These are phyloP conservation scores for Sebastes reedi DNA, from an alignment of 2,797 vertebrate genomes.

Conservation along the genomic window DNA sequence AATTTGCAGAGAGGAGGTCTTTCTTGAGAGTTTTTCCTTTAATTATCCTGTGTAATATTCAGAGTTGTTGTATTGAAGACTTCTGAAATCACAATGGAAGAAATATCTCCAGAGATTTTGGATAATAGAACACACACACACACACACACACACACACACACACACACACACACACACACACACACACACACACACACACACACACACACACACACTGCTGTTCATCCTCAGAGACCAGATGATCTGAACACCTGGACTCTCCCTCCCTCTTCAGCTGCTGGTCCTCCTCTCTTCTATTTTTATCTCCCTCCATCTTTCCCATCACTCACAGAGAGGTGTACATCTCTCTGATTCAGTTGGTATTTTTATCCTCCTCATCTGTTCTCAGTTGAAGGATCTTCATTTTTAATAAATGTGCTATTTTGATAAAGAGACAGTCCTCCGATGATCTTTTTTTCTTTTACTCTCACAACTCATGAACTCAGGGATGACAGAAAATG, in stretches of 20 bases:
- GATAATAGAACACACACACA: too few species aligned
- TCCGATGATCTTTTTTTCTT: background rate
- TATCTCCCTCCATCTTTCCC: background rate
- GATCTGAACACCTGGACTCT: constrained; percentile 25
- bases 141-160: background rate
- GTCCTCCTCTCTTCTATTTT: constrained; percentile 15
- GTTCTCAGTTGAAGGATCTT: background rate
- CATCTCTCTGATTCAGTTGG: background rate
- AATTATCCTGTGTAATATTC: background rate
- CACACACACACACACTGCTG: background rate
- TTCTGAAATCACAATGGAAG: background rate
- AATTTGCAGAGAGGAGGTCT: background rate
- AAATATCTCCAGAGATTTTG: too few species aligned
- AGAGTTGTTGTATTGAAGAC: background rate
- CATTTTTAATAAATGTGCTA: background rate
- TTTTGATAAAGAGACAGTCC: background rate
- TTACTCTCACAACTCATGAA: background rate
- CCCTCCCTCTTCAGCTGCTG: constrained; percentile 1
- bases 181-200: too few species aligned
- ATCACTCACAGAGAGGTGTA: background rate
- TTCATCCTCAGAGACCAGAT: constrained; percentile 1
- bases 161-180: background rate
- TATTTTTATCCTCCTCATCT: background rate
- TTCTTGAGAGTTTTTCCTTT: background rate
- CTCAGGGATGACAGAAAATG: background rate